phyloP scores from a whole-genome alignment of 2,113 vertebrate species.

The Thomomys bottae region DNA sequence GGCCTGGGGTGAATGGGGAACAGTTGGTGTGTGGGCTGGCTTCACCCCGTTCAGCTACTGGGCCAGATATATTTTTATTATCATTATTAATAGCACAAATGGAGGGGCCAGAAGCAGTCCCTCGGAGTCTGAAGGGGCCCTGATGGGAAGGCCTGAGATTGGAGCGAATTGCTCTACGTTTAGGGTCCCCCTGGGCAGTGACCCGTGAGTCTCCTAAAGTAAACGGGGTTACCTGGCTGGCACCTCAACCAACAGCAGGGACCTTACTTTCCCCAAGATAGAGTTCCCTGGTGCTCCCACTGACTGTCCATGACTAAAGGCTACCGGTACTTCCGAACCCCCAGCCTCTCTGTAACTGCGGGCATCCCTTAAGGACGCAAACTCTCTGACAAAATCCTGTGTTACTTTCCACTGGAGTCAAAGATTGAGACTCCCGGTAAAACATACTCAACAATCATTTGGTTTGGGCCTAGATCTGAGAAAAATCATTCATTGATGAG shows the following conservation, averaged over 20 bases:
- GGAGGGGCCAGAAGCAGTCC: constrained; percentile 23
- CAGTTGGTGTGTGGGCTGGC: neutral
- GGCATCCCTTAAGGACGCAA: neutral
- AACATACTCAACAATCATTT: constrained; percentile 46
- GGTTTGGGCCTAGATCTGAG: constrained; percentile 2
- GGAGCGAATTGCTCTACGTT: neutral
- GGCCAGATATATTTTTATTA: neutral
- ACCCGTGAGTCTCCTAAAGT: neutral
- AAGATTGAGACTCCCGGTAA: neutral
- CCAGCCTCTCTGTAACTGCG: neutral
- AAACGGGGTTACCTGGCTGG: constrained; percentile 31
- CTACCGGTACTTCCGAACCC: neutral
- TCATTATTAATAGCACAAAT: constrained; percentile 57
- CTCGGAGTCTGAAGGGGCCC: neutral
- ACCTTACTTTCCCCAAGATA: neutral
- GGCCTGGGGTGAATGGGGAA: constrained; percentile 13
- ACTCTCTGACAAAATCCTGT: neutral
- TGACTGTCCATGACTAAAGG: neutral
- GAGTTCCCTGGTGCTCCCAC: neutral
- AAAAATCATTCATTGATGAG: constrained; percentile 31
- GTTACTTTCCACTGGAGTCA: constrained; percentile 7
- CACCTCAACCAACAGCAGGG: neutral
- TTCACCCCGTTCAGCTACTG: neutral
- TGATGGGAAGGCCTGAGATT: constrained; percentile 11
- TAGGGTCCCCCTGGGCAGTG: neutral